Base-by-base conservation (phyloP, 2,888 invertebrate species). In the Alloplasta piceator region DNA sequence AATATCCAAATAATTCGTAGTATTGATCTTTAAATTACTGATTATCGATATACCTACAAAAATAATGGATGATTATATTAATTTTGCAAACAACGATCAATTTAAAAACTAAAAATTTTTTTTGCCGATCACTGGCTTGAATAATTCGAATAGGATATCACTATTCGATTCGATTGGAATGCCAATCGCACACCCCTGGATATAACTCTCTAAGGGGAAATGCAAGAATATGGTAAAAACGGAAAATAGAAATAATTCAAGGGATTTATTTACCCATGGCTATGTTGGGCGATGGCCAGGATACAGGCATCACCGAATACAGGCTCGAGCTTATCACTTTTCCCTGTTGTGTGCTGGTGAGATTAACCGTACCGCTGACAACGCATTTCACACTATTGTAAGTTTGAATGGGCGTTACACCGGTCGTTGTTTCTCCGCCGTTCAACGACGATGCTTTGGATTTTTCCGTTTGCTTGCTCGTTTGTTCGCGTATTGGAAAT, bases 311-410 rank as follows among this genome's bases (percentile, higher is more conserved):
- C 83, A 90, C 87, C 68, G 90, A 89, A 83, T 89, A 89, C 77
- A 91, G 86, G 84, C 86, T 88, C 50, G 90, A 86, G 75, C 87
- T 85, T 78, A 87, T 82, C 52, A 83, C 87, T 84, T 90, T 90
- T 80, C 85, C 87, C 82, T 88, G 89, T 80, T 85, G 86, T 79
- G 86, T 82, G 80, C 86, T 87, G 82, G 83, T 86, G 38, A 81
- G 67, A 73, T 85, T 88, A 66, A 85, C 81, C 78, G 87, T 84
- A 67, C 90, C 88, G 77, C 87, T 86, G 79, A 89, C 87, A 83
- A 90, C 88, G 87, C 91, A 91, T 83, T 90, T 86, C 70, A 86
- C 84, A 83, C 89, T 91, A 81, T 90, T 91, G 83, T 90, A 91
- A 48, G 90, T 85, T 82, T 82, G 90, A 87, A 80, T 89, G 85